Base-by-base conservation (phyloP, 35 echinoderm and acorn worm genomes). In the Apostichopus parvimensis region DNA sequence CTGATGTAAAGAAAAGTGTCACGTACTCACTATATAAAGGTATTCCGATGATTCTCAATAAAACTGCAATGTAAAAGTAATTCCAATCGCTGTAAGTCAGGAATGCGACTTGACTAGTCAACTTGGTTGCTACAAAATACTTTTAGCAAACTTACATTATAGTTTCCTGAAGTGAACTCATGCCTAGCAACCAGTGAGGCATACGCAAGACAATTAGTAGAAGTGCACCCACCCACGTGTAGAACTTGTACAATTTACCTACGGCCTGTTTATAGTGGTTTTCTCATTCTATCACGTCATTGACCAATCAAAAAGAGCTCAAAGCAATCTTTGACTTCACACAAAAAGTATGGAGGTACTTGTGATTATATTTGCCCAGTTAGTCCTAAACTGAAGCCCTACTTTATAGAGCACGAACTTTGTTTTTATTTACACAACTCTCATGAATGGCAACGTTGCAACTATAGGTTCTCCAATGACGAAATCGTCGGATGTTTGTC, bases 191-290 rank as follows among this genome's bases (percentile, higher is more conserved):
- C 81, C 23, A 52, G 56, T 54, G 25, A 58, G 23, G 81, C 57
- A 61, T 84, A 59, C 54, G 18, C 12, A 84, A 57, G 58, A 84
- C 81, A 84, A 84, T 59, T 18, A 75, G 21, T 20, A 6, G 71
- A 18, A 75, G 17, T 28, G 15, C 81, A 84, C 81, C 81, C 81
- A 84, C 81, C 53, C 81, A 84, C 81, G 81, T 84, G 81, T 59
- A 80, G 78, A 80, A 45, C 78, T 80, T 15, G 78, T 45, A 28
- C 14, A 80, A 6, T 22, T 80, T 61, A 61, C 58, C 12, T 61
- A 61, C 58, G 7, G 58, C 58, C 58, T 80, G 78, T 28, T 53
- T 45, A 22, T 18, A 53, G 26, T 54, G 23, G 23, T 80, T 34
- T 34, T 80, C 78, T 53, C 6, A 23, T 21, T 78, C 13, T 80